Evolutionary conservation across 2,888 invertebrate species (phyloP).

Genomic region (Andrena dorsata): DNA sequence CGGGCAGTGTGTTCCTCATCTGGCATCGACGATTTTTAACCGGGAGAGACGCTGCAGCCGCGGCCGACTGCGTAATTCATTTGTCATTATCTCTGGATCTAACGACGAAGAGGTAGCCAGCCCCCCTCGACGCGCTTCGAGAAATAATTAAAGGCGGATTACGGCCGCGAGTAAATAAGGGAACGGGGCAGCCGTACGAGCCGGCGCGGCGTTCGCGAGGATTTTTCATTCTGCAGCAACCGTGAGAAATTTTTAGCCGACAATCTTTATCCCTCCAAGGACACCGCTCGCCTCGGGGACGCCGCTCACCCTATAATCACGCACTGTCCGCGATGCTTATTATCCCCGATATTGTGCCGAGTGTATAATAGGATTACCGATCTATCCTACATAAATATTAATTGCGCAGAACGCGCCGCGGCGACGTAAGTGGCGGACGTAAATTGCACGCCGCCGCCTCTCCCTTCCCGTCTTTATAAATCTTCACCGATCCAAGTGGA

Average conservation of each 20-base stretch:
- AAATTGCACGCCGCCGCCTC: constrained; percentile 63
- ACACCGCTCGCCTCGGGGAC: constrained; percentile 58
- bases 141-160: constrained; percentile 50
- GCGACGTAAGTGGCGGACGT: constrained; percentile 67
- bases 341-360: constrained; percentile 68
- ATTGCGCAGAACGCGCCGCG: constrained; percentile 63
- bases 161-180: constrained; percentile 43
- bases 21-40: constrained; percentile 7
- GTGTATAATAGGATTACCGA: constrained; percentile 70
- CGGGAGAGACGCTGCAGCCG: constrained; percentile 12
- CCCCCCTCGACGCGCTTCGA: constrained; percentile 11
- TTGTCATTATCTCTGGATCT: constrained; percentile 44
- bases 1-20: constrained; percentile 24
- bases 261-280: constrained; percentile 52
- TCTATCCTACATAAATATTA: constrained; percentile 73
- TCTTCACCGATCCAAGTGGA: constrained; percentile 46
- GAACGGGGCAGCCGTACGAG: constrained; percentile 13
- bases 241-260: constrained; percentile 60
- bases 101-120: constrained; percentile 40
- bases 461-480: constrained; percentile 61
- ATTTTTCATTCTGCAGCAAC: constrained; percentile 27
- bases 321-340: constrained; percentile 68
- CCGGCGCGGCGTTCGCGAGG: constrained; percentile 20
- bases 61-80: constrained; percentile 35
- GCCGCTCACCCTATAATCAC: constrained; percentile 62